A percentile compares a stretch with the other conserved stretches of the same genome.
Conservation (phyloP, 2,797 vertebrate species). For the Apogon talboti region DNA sequence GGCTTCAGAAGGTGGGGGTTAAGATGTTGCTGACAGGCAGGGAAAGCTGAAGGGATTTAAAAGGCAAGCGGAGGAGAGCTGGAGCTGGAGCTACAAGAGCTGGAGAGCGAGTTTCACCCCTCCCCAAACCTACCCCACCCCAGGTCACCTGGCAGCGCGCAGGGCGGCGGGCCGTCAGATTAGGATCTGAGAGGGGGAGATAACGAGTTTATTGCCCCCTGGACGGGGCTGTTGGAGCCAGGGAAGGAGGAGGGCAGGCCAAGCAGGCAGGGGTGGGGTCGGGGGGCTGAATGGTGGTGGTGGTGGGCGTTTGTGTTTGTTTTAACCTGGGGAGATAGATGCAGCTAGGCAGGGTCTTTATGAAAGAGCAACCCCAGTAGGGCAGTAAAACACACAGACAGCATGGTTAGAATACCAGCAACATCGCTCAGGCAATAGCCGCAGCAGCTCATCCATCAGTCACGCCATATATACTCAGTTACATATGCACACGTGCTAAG, state of each 20-base stretch:
- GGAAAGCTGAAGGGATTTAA: slow-evolving; percentile 83
- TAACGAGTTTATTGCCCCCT: slow-evolving; percentile 94
- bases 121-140: slow-evolving; percentile 81
- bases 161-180: slow-evolving; percentile 93
- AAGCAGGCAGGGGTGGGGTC: slow-evolving; percentile 69
- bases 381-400: slow-evolving; percentile 74
- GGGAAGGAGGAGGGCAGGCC: slow-evolving; percentile 75
- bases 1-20: slow-evolving; percentile 75
- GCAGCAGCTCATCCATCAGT: slow-evolving; percentile 70
- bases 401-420: slow-evolving; percentile 83
- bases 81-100: slow-evolving; percentile 62
- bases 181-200: slow-evolving; percentile 95
- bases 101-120: slow-evolving; percentile 60
- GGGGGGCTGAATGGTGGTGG: slow-evolving; percentile 73
- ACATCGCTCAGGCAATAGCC: slow-evolving; percentile 53
- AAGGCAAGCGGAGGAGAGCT: slow-evolving; percentile 71
- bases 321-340: slow-evolving; percentile 89
- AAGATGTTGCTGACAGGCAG: slow-evolving; percentile 83
- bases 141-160: slow-evolving; percentile 92
- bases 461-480: slow-evolving; percentile 40
- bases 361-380: slow-evolving; percentile 65
- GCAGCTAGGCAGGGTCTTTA: slow-evolving; percentile 69
- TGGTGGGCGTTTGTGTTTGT: slow-evolving; percentile 88
- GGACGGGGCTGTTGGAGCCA: slow-evolving; percentile 84
- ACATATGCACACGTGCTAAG: slow-evolving; percentile 36